phyloP scores from a whole-genome alignment of 2,113 vertebrate genomes.

The Lycaon pictus region DNA sequence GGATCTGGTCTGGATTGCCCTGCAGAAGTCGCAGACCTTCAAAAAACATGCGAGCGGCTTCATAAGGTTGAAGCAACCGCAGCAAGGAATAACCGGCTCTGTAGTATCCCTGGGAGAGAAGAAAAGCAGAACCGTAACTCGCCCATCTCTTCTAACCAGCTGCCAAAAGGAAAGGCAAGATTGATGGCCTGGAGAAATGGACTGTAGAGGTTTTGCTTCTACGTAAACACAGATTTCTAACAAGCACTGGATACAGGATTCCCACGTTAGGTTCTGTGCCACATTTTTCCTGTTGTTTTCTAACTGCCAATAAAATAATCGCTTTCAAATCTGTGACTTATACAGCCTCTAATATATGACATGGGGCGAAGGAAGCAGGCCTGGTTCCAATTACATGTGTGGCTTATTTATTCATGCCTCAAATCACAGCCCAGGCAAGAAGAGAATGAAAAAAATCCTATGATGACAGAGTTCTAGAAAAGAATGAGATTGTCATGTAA shows the following conservation, averaged over 20 bases:
- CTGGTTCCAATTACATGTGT: background rate
- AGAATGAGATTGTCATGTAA: conserved; percentile 12
- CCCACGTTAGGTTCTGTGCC: background rate
- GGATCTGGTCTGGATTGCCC: conserved; percentile 66
- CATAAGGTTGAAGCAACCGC: conserved; percentile 66
- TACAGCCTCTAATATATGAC: background rate
- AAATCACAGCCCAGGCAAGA: background rate
- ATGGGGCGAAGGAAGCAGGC: background rate
- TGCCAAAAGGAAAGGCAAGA: background rate
- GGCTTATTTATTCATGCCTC: background rate
- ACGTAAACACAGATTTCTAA: background rate
- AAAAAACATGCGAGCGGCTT: conserved; percentile 83
- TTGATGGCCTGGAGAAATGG: background rate
- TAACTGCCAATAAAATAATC: conserved; percentile 24
- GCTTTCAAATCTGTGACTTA: background rate
- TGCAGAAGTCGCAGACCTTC: conserved; percentile 83
- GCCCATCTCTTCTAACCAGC: background rate
- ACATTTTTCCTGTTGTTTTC: background rate
- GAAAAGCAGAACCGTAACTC: background rate
- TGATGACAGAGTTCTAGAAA: background rate
- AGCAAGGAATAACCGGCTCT: conserved; percentile 86
- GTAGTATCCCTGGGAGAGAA: conserved; percentile 86
- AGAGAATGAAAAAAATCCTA: conserved; percentile 2
- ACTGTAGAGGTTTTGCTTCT: background rate
- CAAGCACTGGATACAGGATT: background rate